Evolutionary conservation across 2,888 invertebrate species (phyloP), one percentile per base, ranked within the genome.

Genomic region (Dorcus parallelipipedus): DNA sequence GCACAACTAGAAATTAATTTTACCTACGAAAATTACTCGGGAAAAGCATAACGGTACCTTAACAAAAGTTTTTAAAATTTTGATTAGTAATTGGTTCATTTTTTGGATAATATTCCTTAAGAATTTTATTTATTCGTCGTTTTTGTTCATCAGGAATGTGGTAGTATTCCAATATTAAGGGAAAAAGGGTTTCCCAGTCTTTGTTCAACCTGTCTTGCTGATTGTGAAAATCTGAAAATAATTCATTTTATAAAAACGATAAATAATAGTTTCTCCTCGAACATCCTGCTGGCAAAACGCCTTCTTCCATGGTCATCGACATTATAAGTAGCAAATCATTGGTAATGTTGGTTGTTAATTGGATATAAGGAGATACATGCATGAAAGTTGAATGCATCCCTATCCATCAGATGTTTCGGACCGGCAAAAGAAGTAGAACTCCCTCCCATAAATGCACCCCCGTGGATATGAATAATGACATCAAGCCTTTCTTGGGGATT

Each of bases 1-100:
- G 14, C 54, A 59, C 17, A 43, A 20, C 43, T 43, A 43, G 17
- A 43, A 2, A 43, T 20, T 8, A 40, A 78, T 71, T 89, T 89
- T 20, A 3, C 0, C 86, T 81, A 4, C n/a, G n/a, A n/a, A 86
- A 80, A 40, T 40, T 40, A 65, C 89, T 81, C 79, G 86, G 73
- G 56, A 65, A 66, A 48, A 52, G 42, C 8, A 54, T 53, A 61
- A 64, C 20, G 2, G 3, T 20, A 75, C 75, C 49, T 73, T 62
- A 2, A 23, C 73, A 64, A n/a, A 75, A 56, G 55, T 62, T 58
- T 26, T 65, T 58, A 9, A 67, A 57, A 47, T 70, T 72, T 9
- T 69, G 64, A 20, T 58, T 55, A 7, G 60, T 52, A 52, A 71
- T 10, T 58, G 65, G 55, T 51, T 71, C 54, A 33, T 66, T 65